Evolutionary conservation across 2,888 invertebrate genomes (phyloP), one percentile per base, ranked within the genome.

Genomic region (Trichopoda pennipes): DNA sequence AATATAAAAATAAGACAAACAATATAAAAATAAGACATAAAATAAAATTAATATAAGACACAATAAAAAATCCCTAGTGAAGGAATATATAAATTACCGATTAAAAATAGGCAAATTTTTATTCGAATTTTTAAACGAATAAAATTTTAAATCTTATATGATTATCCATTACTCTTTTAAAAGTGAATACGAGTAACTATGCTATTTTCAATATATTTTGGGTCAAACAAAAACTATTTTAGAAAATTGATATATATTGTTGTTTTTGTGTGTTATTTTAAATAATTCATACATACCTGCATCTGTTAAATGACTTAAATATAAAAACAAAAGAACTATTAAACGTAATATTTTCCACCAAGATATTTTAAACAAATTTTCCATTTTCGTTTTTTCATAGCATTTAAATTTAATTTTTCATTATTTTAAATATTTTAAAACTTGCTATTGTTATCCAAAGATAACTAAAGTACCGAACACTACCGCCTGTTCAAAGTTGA

Each of bases 381-480:
- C 56, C 82, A 82, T 82, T 82, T 82, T 82, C 68, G 55, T 56
- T 56, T 74, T 79, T 61, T 74, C 73, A 80, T 74, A 72, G 72
- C 72, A 58, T 72, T 72, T 23, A 56, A 4, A 28, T 55, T 55
- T n/a, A 61, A 21, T 12, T 55, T 61, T 68, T 63, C 32, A 79
- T 61, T 19, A 35, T 72, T 12, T 51, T 17, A 17, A 23, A 23
- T 17, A 17, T 28, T n/a, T 51, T 17, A 35, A 35, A 3, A 23
- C 12, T 53, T 23, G 10, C 2, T 14, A n/a, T 23, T 55, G 44
- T 19, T 44, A 53, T 17, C 28, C 16, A 9, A 58, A 44, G 3
- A 47, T n/a, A 58, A 10, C 12, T 12, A 12, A 12, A 47, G 32
- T 55, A 19, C 23, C 56, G 77, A n/a, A 21, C 38, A 60, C 51